These are phyloP conservation scores for Gymnoscopelus braueri DNA, from an alignment of 2,797 vertebrate species.

Conservation along the genomic window DNA sequence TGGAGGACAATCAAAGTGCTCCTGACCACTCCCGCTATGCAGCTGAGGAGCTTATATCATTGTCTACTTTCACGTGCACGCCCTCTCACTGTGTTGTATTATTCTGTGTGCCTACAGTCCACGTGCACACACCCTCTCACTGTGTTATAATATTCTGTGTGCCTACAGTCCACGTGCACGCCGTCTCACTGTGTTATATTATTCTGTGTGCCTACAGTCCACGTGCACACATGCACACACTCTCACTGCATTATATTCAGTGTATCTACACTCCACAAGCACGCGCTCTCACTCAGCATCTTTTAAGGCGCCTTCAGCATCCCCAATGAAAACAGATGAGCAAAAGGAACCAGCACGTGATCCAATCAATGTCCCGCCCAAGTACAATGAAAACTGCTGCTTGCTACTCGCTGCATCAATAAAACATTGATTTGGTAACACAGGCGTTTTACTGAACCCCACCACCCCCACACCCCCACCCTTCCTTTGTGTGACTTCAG, in stretches of 20 bases:
- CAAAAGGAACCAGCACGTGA: conserved; percentile 45
- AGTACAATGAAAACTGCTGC: conserved; percentile 60
- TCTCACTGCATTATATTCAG: background rate
- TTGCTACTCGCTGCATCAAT: conserved; percentile 56
- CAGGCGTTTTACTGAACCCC: conserved; percentile 30
- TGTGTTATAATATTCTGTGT: too few species aligned
- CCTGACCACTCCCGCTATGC: background rate
- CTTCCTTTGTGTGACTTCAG: conserved; percentile 10
- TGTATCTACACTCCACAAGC: conserved; percentile 4
- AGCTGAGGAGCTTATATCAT: background rate
- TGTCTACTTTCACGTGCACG: background rate
- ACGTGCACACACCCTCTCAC: too few species aligned
- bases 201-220: too few species aligned
- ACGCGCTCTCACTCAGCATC: conserved; percentile 5
- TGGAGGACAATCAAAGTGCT: background rate
- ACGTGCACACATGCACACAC: background rate
- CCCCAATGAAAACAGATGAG: conserved; percentile 64
- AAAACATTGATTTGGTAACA: conserved; percentile 61
- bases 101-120: background rate
- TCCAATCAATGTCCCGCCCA: conserved; percentile 52
- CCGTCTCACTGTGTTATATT: too few species aligned
- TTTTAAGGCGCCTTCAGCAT: conserved; percentile 34
- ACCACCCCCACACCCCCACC: background rate
- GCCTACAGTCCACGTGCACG: too few species aligned
- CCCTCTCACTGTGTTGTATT: background rate